Evolutionary conservation across 2,888 invertebrate species (phyloP), one percentile per base, ranked within the genome.

Genomic region (Drosophila mettleri): DNA sequence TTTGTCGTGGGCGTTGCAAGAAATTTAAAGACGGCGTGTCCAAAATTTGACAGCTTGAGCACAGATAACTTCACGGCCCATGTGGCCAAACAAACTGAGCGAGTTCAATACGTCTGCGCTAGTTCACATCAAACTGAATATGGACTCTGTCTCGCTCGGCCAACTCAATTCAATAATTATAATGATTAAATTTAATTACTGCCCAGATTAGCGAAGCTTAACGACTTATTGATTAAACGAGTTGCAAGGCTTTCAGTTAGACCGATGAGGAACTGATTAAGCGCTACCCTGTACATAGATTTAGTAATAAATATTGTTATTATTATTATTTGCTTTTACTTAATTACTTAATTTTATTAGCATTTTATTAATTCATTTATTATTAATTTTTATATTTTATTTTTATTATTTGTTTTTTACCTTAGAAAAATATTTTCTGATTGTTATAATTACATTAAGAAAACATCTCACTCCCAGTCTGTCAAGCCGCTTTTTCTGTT

Each of bases 1-100:
- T 45, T 34, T 49, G 55, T 36, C 33, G 76, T 71, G 76, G 76
- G 76, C 70, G 79, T 75, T 64, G 31, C 60, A 48, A 64, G 66
- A 57, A 59, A 66, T 65, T 60, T 63, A 58, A 33, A 39, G 55
- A 18, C 29, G 45, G 63, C 57, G 66, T 79, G 70, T 63, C 55
- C 61, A 66, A 71, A 49, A 66, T 52, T 58, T 78, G 78, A 64
- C 78, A 74, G 60, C 74, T 60, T 52, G 45, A 46, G 60, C 78
- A 67, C 39, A 34, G 69, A 41, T 61, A 59, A 68, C 53, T 39
- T 24, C 29, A 52, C 60, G 57, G 74, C 55, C 54, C 74, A 69
- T 74, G 63, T 68, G 74, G 68, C 51, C 65, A 48, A 48, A 52
- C 24, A 29, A 60, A 63, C 62, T 79, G 76, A 67, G 71, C 71